phyloP scores from a whole-genome alignment of 35 echinoderm and acorn worm genomes.

The Holothuria glaberrima region DNA sequence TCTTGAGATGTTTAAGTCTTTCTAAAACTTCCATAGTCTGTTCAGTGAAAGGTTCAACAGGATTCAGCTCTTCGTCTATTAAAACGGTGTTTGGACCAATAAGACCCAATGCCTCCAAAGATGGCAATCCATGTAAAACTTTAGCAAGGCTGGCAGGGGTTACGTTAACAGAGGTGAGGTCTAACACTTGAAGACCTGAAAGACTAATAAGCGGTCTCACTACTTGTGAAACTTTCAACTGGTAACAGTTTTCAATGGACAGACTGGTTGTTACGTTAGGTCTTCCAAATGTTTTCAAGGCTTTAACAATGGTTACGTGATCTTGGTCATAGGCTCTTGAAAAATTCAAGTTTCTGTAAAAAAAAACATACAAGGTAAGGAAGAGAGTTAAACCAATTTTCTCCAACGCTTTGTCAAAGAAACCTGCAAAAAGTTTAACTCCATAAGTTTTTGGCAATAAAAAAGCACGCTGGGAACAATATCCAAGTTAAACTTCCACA shows the following conservation, averaged over 20 bases:
- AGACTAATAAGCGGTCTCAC: background rate
- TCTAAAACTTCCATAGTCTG: background rate
- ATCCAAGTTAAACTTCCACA: too few relatives aligned
- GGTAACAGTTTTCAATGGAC: conserved; percentile 26
- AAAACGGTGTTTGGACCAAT: background rate
- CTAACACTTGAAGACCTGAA: background rate
- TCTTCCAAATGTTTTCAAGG: background rate
- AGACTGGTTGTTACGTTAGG: background rate
- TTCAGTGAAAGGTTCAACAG: conserved; percentile 11
- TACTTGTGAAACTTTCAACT: conserved; percentile 7
- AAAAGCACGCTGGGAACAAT: too few relatives aligned
- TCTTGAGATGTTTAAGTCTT: conserved; percentile 38
- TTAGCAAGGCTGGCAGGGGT: background rate
- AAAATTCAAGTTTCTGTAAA: background rate
- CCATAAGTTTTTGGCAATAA: too few relatives aligned
- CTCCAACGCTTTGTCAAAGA: background rate
- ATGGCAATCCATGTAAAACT: background rate
- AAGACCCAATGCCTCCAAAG: background rate
- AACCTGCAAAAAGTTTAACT: too few relatives aligned
- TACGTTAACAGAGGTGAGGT: conserved; percentile 1
- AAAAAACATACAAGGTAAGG: background rate
- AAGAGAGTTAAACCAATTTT: background rate
- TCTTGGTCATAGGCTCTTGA: background rate
- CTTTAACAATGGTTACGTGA: background rate
- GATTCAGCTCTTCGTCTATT: background rate